phyloP scores from a whole-genome alignment of 2,888 invertebrate species.

The Trissolcus japonicus region DNA sequence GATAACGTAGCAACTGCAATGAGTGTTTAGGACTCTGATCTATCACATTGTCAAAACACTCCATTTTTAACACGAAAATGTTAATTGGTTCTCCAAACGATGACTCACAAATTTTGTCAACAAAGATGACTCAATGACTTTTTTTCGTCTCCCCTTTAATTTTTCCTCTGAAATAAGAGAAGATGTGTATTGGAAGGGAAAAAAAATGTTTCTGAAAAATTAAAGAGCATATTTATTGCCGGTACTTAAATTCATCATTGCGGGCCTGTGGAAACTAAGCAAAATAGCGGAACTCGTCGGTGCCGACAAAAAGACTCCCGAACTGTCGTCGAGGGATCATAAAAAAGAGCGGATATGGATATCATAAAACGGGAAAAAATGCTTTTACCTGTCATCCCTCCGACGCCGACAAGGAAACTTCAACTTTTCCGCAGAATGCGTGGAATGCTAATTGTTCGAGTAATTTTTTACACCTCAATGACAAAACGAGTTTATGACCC shows the following conservation, averaged over 20 bases:
- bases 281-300: slow-evolving; percentile 28
- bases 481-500: slow-evolving; percentile 69
- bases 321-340: slow-evolving; percentile 35
- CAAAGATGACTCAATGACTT: slow-evolving; percentile 20
- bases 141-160: not conserved
- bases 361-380: slow-evolving; percentile 42
- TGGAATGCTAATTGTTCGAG: slow-evolving; percentile 26
- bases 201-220: slow-evolving; percentile 19
- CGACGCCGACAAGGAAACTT: slow-evolving; percentile 16
- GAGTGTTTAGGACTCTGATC: slow-evolving; percentile 50
- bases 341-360: slow-evolving; percentile 25
- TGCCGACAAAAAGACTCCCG: slow-evolving; percentile 36
- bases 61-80: not conserved
- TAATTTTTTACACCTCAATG: slow-evolving; percentile 63
- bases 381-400: slow-evolving; percentile 27
- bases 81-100: slow-evolving; percentile 13
- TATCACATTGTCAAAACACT: slow-evolving; percentile 30
- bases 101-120: slow-evolving; percentile 6
- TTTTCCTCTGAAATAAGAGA: not conserved
- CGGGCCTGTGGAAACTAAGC: slow-evolving; percentile 29
- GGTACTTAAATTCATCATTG: slow-evolving; percentile 39
- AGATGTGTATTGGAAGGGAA: not conserved
- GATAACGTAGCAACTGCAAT: slow-evolving; percentile 47
- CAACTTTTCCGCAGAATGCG: slow-evolving; percentile 25
- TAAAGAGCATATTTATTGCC: slow-evolving; percentile 36